Conservation (phyloP, 2,888 invertebrate species). For the Phyllotreta cruciferae region DNA sequence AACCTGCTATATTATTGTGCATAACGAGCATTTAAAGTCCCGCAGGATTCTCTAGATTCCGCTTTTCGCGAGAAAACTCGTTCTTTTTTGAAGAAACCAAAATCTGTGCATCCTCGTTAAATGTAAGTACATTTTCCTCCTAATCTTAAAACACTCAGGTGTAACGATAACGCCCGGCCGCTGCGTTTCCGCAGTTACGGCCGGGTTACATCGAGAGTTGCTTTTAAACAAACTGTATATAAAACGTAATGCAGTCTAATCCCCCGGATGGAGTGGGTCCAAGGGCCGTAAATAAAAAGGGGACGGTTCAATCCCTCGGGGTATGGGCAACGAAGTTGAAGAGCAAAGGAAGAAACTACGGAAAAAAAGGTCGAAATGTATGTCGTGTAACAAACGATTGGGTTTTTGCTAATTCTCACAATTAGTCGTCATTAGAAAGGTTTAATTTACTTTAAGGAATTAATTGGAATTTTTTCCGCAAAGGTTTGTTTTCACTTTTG, state of each 20-base stretch:
- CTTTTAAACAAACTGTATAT: conserved; percentile 22
- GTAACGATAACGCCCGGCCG: background rate
- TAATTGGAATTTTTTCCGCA: conserved; percentile 3
- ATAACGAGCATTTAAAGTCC: too few relatives aligned
- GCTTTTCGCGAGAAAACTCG: too few relatives aligned
- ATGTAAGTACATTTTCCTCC: background rate
- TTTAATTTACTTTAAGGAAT: too few relatives aligned
- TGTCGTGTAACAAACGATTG: background rate
- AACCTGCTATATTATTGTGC: too few relatives aligned
- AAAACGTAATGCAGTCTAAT: conserved; percentile 20
- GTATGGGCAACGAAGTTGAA: conserved; percentile 7
- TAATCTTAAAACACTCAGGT: conserved; percentile 4
- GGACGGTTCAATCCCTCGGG: conserved; percentile 17
- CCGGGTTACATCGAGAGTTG: conserved; percentile 5
- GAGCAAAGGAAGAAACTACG: background rate
- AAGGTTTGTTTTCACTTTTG: conserved; percentile 2
- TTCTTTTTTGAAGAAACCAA: too few relatives aligned
- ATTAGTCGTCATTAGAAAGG: too few relatives aligned
- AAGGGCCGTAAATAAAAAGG: conserved; percentile 23
- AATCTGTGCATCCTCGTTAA: too few relatives aligned
- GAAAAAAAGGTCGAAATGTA: background rate
- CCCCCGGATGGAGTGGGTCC: background rate
- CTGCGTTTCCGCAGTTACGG: background rate
- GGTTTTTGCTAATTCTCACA: background rate
- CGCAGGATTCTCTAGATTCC: too few relatives aligned